These are phyloP conservation scores for Coelinius sp. DNA, from an alignment of 2,888 invertebrate genomes.

Conservation along the genomic window DNA sequence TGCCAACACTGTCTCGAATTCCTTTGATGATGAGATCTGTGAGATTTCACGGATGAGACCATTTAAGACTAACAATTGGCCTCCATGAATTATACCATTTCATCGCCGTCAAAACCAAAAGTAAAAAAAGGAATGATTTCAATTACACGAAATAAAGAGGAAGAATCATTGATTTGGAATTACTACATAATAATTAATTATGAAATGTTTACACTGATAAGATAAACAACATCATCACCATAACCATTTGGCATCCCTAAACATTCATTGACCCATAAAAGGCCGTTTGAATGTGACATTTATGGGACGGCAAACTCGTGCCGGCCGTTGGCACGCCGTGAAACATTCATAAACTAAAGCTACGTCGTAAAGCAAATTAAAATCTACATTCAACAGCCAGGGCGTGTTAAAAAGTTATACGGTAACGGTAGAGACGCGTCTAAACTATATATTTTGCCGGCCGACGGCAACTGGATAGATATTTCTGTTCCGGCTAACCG, in stretches of 20 bases:
- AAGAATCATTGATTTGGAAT: no score
- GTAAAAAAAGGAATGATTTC: no score
- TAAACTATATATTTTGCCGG: neutral
- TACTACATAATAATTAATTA: no score
- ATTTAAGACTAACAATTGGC: neutral
- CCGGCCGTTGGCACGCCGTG: conserved; percentile 64
- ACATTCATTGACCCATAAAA: conserved; percentile 61
- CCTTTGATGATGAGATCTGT: neutral
- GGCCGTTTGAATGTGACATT: conserved; percentile 66
- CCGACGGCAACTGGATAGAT: conserved; percentile 11
- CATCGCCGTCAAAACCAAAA: no score
- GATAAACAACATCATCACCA: conserved; percentile 54
- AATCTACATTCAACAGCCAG: conserved; percentile 37
- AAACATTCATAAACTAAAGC: conserved; percentile 65
- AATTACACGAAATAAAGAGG: no score
- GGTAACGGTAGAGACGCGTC: neutral
- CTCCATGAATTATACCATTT: no score
- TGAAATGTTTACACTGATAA: conserved; percentile 44
- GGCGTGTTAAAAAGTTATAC: conserved; percentile 43
- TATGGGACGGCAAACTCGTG: conserved; percentile 67
- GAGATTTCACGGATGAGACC: no score
- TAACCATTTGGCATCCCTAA: conserved; percentile 57
- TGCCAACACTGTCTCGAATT: neutral
- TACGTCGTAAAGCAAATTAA: conserved; percentile 61
- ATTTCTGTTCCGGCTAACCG: neutral